Base-by-base conservation (phyloP, 1,140 invertebrate species). In the Drosophila bocki region DNA sequence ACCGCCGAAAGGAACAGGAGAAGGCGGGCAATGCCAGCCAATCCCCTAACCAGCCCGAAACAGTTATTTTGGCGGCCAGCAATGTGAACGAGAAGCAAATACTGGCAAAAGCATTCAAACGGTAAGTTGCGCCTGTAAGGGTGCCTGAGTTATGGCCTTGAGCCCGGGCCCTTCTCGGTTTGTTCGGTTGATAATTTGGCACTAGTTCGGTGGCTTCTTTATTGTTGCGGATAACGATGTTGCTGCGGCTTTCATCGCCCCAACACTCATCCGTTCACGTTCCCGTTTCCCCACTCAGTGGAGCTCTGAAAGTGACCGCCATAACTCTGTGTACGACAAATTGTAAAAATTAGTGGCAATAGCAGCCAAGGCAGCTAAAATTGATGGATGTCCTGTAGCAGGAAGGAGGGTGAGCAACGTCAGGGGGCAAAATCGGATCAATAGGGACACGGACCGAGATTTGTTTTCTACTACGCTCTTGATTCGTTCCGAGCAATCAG, bases 71-170 rank as follows among this genome's bases (percentile, higher is more conserved):
- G 76, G 91, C 91, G 64, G 84, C 86, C 72, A 92, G 91, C 84
- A 92, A 92, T 75, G 87, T 88, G 71, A 91, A 91, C 67, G 91
- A 92, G 87, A 91, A 91, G 75, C 83, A 92, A 86, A 92, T 92
- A 84, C 80, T 92, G 37, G 90, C 85, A 50, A 92, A 92, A 75
- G 91, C 90, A 78, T 92, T 92, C 78, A 92, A 91, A 82, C 85
- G 88, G 91, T 92, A 76, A 92, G 91, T 86, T 78, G 42, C 54
- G 26, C 26, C 39, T 19, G 51, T 22, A 37, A 39, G 37, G 37
- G 22, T 32, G 67, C 44, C 57, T 39, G 72, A 68, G 71, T 74
- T 51, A 61, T 69, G 63, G 62, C 65, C 65, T 51, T 65, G 51
- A 45, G 26, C 2, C 45, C 47, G 44, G 64, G 39, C 33, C 19